Evolutionary conservation across 2,888 invertebrate species (phyloP), one percentile per base, ranked within the genome.

Genomic region (Malthinus seriepunctatus): DNA sequence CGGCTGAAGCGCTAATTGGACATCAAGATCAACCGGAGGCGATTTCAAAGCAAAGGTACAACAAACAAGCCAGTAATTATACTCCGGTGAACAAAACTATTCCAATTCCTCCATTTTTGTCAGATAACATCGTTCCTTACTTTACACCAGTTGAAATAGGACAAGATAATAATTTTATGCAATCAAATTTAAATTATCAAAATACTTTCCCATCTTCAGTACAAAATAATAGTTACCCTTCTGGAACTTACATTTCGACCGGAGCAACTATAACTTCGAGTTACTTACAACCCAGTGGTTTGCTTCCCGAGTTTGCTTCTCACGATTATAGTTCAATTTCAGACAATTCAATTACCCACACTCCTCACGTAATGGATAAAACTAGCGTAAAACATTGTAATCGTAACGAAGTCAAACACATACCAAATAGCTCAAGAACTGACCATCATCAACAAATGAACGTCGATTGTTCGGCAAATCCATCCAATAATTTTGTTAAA

Each of bases 1-100:
- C 78, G 1, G 79, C 79, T 0, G 79, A 79, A 65, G 77, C 78
- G 14, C 64, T 79, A 44, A 78, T 79, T 12, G 75, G 77, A 2
- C 74, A 76, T 56, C 75, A 76, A 54, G 64, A 68, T 38, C 64
- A 64, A 35, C 38, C 52, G 35, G 63, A 66, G 15, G n/a, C 39
- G n/a, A 32, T 49, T 14, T 35, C 49, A 9, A 62, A 56, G n/a
- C 60, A 56, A 11, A 38, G 60, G 34, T 62, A 39, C 37, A 56
- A 60, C 11, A 64, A 67, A 34, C 51, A 58, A 12, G 55, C 64
- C 45, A 74, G 23, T 15, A 42, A 72, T 58, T 70, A 69, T 61
- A 49, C 57, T 14, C 37, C 57, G 9, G 34, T 51, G 9, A 60
- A 70, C 38, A 75, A 72, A 58, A 68, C 74, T 32, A 52, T 73